phyloP scores from a whole-genome alignment of 2,797 vertebrate species.

The Neoniphon sammara region DNA sequence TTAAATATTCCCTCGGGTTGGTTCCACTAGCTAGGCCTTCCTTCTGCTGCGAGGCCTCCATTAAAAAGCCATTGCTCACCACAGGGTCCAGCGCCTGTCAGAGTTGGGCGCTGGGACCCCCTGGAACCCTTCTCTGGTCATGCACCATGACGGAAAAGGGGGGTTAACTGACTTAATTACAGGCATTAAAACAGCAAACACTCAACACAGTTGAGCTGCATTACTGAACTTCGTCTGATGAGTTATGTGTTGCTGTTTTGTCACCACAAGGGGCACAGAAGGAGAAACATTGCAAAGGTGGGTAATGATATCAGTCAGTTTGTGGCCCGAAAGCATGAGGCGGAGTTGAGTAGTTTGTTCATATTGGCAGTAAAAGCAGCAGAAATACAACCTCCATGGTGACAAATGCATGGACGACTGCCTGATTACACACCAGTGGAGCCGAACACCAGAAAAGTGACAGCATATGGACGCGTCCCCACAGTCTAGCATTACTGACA shows the following conservation, averaged over 20 bases:
- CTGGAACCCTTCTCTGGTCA: slow-evolving; percentile 40
- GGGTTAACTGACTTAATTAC: slow-evolving; percentile 70
- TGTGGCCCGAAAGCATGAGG: slow-evolving; percentile 34
- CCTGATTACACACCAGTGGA: slow-evolving; percentile 62
- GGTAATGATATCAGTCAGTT: slow-evolving; percentile 63
- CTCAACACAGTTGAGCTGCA: slow-evolving; percentile 61
- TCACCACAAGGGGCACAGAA: slow-evolving; percentile 16
- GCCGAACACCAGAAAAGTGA: slow-evolving; percentile 51
- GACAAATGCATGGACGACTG: slow-evolving; percentile 59
- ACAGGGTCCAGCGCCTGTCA: slow-evolving; percentile 54
- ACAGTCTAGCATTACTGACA: slow-evolving; percentile 22
- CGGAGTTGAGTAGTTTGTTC: slow-evolving; percentile 47
- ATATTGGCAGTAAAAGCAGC: slow-evolving; percentile 21
- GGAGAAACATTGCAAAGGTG: slow-evolving; percentile 56
- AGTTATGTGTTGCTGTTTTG: slow-evolving; percentile 46
- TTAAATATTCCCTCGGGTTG: slow-evolving; percentile 70
- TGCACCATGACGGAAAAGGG: slow-evolving; percentile 45
- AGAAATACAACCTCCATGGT: slow-evolving; percentile 43
- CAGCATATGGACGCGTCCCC: slow-evolving; percentile 37
- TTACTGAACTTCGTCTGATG: slow-evolving; percentile 60
- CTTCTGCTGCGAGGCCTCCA: slow-evolving; percentile 59
- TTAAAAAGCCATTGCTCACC: slow-evolving; percentile 78
- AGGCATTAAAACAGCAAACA: slow-evolving; percentile 72
- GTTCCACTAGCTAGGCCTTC: slow-evolving; percentile 43
- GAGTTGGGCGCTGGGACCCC: slow-evolving; percentile 57